Evolutionary conservation across 2,888 invertebrate species (phyloP), one percentile per base, ranked within the genome.

Genomic region (Drosophila bunnanda): DNA sequence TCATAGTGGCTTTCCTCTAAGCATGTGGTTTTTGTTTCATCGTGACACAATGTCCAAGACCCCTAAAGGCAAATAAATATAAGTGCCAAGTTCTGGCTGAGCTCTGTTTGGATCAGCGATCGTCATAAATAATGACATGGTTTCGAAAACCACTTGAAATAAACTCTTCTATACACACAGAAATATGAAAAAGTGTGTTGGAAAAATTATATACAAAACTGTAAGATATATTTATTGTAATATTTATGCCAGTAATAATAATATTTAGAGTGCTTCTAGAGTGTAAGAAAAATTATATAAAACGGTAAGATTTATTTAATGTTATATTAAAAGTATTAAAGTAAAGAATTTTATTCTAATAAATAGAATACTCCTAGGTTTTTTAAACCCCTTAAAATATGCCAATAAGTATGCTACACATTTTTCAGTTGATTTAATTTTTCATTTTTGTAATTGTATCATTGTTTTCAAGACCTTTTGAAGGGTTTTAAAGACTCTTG

Each of bases 1-100:
- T 15, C n/a, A 48, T 39, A 46, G 55, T 56, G 44, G 36, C 41
- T 38, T 41, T 54, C 62, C 57, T 69, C 70, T 80, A 83, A 86
- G 77, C 87, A 82, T 87, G 59, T 84, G 87, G 73, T 77, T 70
- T 71, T 62, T 62, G 68, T 78, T 80, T 83, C 73, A 76, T 56
- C 17, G 56, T 34, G 70, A 50, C 62, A 66, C 39, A 74, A 58
- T 38, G 59, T 75, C 64, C 60, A 64, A 34, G 12, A 52, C 43
- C 36, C 68, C 8, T 0, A 15, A 32, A 13, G 17, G 13, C 69
- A 5, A 44, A 15, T 4, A 44, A 10, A n/a, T 64, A 61, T 73
- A 61, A 67, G 64, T 78, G 73, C 71, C 76, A 69, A 80, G 73
- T 72, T 69, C 25, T 61, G 65, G 53, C 46, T 44, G 56, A 48